These are phyloP conservation scores for Hestina assimilis DNA, from an alignment of 1,140 invertebrate species.

Conservation along the genomic window DNA sequence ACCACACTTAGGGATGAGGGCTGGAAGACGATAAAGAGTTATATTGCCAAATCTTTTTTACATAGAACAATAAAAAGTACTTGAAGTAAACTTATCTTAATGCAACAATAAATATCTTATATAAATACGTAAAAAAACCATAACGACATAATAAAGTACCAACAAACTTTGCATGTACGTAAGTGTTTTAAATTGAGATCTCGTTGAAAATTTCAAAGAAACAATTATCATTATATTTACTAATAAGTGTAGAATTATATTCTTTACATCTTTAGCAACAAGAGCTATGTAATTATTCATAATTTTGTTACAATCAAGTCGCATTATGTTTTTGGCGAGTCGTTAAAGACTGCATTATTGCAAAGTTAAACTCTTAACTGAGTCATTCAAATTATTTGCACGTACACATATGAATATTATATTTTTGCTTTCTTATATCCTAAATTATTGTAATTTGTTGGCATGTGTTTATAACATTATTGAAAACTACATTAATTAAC, in stretches of 20 bases:
- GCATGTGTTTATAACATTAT: too few species aligned
- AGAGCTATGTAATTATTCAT: background rate
- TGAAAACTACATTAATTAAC: too few species aligned
- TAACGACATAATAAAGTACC: background rate
- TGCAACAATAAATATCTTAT: too few species aligned
- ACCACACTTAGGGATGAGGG: too few species aligned
- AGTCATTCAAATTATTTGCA: background rate
- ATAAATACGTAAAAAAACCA: too few species aligned
- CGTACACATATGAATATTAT: background rate
- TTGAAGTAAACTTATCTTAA: too few species aligned
- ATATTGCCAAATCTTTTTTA: too few species aligned
- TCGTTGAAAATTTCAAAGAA: conserved; percentile 5
- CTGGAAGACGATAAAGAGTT: too few species aligned
- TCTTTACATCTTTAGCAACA: background rate
- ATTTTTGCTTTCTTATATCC: background rate
- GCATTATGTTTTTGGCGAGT: background rate
- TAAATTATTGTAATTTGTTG: too few species aligned
- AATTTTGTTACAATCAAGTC: background rate
- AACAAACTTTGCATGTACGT: conserved; percentile 1
- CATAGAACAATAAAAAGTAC: too few species aligned
- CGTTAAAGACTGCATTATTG: background rate
- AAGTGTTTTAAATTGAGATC: conserved; percentile 7
- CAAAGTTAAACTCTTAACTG: background rate
- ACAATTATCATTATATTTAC: background rate
- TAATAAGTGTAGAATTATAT: background rate